These are phyloP conservation scores for Anadara kagoshimensis DNA, from an alignment of 1,140 invertebrate species.

Conservation along the genomic window DNA sequence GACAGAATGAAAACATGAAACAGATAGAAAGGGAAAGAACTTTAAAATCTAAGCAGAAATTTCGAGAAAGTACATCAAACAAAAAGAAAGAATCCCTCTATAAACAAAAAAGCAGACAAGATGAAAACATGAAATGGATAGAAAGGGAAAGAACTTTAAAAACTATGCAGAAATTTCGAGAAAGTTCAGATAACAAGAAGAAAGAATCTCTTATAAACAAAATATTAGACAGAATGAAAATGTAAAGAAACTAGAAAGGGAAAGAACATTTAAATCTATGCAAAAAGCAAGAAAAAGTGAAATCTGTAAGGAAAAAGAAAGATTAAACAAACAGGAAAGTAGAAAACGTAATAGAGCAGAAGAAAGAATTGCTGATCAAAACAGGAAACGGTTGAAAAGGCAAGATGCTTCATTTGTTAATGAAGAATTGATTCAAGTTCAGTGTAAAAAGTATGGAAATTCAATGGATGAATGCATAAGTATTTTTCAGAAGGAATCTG, in stretches of 20 bases:
- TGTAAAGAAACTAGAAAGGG: neutral
- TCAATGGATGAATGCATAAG: neutral
- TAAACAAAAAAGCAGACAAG: neutral
- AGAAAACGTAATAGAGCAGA: neutral
- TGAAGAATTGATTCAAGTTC: neutral
- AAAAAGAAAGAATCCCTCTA: neutral
- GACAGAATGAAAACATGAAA: neutral
- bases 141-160: neutral
- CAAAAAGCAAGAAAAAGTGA: neutral
- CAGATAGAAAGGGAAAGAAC: neutral
- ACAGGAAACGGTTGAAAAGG: neutral
- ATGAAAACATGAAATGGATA: neutral
- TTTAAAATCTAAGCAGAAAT: neutral
- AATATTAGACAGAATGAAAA: neutral
- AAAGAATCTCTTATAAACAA: neutral
- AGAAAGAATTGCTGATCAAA: neutral
- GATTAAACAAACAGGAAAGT: neutral
- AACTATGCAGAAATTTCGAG: neutral
- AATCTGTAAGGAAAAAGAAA: slow-evolving; percentile 1
- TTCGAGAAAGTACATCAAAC: neutral
- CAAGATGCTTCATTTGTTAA: neutral
- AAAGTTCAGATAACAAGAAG: neutral
- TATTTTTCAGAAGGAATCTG: neutral
- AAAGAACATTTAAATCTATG: neutral
- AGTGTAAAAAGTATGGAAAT: neutral